These are phyloP conservation scores for Drosophila mimica DNA, from an alignment of 2,888 invertebrate genomes.

Conservation along the genomic window DNA sequence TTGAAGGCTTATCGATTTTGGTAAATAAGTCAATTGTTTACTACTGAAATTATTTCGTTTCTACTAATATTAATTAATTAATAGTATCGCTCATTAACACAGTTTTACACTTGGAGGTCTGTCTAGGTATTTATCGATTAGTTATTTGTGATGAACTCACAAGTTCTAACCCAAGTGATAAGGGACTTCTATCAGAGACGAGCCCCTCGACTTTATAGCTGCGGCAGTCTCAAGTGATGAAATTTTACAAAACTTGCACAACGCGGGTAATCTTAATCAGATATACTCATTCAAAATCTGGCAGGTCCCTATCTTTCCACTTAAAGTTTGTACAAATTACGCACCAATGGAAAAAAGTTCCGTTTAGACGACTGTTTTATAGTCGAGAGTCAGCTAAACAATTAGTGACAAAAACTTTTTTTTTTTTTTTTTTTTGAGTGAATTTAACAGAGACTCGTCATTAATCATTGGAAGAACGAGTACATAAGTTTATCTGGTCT, in stretches of 20 bases:
- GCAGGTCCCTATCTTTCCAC: not conserved
- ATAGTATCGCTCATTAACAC: slow-evolving; percentile 4
- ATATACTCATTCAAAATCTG: not conserved
- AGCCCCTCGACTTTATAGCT: not conserved
- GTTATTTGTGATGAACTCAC: not conserved
- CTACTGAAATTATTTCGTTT: not conserved
- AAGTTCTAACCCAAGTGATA: slow-evolving; percentile 5
- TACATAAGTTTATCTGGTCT: slow-evolving; percentile 33
- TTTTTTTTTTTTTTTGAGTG: slow-evolving; percentile 4
- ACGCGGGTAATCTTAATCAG: not conserved
- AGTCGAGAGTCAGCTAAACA: slow-evolving; percentile 17
- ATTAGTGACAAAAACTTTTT: slow-evolving; percentile 27
- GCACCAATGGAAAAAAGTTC: not conserved
- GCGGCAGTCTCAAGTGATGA: not conserved
- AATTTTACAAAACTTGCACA: not conserved
- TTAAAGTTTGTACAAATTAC: not conserved
- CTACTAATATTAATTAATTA: slow-evolving; percentile 4
- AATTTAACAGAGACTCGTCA: not conserved
- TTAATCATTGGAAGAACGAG: slow-evolving; percentile 8
- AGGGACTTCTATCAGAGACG: slow-evolving; percentile 24
- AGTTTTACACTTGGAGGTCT: not conserved
- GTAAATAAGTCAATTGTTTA: not conserved
- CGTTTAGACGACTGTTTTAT: not conserved
- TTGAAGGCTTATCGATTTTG: not conserved
- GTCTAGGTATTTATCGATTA: not conserved